Evolutionary conservation across 2,888 invertebrate genomes (phyloP).

Genomic region (Bellardia bayeri): DNA sequence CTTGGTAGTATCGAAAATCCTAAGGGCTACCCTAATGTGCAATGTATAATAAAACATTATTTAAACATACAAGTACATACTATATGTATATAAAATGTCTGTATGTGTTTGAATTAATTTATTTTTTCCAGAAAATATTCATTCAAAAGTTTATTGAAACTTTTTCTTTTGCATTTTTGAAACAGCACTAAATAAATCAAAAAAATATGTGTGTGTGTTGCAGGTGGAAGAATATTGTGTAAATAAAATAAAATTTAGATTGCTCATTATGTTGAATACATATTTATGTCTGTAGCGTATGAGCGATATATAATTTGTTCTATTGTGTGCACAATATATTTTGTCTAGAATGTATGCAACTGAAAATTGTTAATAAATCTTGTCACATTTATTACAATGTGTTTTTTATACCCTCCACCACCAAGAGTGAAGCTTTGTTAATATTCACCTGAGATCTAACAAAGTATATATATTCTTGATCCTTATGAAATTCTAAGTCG

Average conservation of each 20-base stretch:
- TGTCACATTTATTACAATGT: neutral
- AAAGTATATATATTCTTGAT: no score
- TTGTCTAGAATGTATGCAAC: neutral
- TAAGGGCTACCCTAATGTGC: no score
- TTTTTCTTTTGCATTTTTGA: neutral
- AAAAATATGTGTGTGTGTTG: neutral
- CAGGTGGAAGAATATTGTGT: neutral
- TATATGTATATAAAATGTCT: neutral
- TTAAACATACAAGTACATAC: no score
- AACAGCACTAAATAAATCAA: neutral
- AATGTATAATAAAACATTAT: no score
- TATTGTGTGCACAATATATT: conserved; percentile 13
- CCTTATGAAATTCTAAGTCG: no score
- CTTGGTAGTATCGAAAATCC: no score
- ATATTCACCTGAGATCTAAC: no score
- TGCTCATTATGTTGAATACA: neutral
- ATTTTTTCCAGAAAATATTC: neutral
- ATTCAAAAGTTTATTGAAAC: neutral
- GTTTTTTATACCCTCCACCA: neutral
- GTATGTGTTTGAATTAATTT: neutral
- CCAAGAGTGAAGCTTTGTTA: no score
- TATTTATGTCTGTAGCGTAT: conserved; percentile 26
- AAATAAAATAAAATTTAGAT: neutral
- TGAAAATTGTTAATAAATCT: neutral
- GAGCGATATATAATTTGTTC: conserved; percentile 28